A percentile compares a stretch with the other conserved stretches of the same genome.
phyloP scores from a whole-genome alignment of 2,797 vertebrate species.

The Chanos chanos region DNA sequence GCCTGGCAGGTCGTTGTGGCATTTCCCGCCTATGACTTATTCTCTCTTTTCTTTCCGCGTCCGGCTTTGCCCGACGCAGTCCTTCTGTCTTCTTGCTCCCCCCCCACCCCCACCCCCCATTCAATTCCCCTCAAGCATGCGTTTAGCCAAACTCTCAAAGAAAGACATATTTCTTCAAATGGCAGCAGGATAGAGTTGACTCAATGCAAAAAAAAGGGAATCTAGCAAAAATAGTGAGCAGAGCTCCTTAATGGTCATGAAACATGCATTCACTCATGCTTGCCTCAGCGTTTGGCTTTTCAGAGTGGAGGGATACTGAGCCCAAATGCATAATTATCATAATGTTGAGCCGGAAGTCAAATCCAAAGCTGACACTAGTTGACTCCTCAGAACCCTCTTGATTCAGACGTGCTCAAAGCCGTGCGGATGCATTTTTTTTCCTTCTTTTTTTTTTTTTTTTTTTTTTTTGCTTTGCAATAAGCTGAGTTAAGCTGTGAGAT shows the following conservation, averaged over 20 bases:
- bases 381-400: not conserved
- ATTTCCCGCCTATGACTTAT: too few relatives aligned
- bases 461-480: slow-evolving; percentile 60
- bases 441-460: too few relatives aligned
- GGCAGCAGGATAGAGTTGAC: too few relatives aligned
- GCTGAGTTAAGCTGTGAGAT: slow-evolving; percentile 77
- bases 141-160: not conserved
- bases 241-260: not conserved
- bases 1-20: too few relatives aligned
- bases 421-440: too few relatives aligned
- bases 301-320: too few relatives aligned
- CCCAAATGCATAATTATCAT: too few relatives aligned
- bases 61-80: too few relatives aligned
- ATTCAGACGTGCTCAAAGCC: not conserved
- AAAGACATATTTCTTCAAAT: slow-evolving; percentile 19
- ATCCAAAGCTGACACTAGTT: not conserved
- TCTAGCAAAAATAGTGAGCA: not conserved
- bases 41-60: too few relatives aligned
- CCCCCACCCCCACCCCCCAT: not conserved
- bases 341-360: too few relatives aligned
- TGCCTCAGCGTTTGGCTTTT: not conserved
- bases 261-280: too few relatives aligned
- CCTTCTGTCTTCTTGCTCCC: too few relatives aligned
- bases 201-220: not conserved
- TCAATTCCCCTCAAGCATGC: not conserved